These are phyloP conservation scores for Leptinotarsa undecemlineata DNA, from an alignment of 1,140 invertebrate genomes.

Conservation along the genomic window DNA sequence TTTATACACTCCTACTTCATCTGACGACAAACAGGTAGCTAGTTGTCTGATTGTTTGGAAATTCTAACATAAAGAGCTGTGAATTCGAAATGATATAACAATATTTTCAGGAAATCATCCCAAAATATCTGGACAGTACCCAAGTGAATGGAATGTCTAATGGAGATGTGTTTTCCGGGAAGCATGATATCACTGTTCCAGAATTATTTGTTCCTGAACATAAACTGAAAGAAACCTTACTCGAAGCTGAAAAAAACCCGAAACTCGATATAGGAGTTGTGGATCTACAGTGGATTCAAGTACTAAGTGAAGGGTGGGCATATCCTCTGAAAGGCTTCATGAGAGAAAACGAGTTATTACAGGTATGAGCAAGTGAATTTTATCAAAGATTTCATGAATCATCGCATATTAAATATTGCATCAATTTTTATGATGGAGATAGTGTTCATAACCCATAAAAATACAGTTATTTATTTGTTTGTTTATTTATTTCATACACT, in stretches of 20 bases:
- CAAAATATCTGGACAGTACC: conserved; percentile 17
- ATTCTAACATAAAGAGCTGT: too few species aligned
- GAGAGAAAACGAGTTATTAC: conserved; percentile 92
- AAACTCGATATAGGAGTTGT: conserved; percentile 77
- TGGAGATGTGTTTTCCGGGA: conserved; percentile 34
- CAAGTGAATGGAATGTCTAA: conserved; percentile 8
- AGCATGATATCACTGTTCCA: conserved; percentile 63
- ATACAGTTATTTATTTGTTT: too few species aligned
- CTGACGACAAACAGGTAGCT: too few species aligned
- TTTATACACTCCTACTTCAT: too few species aligned
- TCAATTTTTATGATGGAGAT: too few species aligned
- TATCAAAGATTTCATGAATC: too few species aligned
- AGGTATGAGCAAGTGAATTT: conserved; percentile 49
- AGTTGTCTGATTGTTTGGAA: too few species aligned
- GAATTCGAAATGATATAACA: too few species aligned
- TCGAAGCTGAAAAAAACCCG: conserved; percentile 72
- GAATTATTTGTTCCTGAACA: conserved; percentile 84
- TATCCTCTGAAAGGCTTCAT: conserved; percentile 94
- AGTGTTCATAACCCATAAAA: too few species aligned
- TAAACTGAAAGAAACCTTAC: conserved; percentile 62
- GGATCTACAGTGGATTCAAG: conserved; percentile 95
- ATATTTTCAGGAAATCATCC: conserved; percentile 35
- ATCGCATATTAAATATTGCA: too few species aligned
- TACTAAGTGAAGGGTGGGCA: conserved; percentile 97
- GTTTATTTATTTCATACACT: too few species aligned